Base-by-base conservation (phyloP, 2,888 invertebrate genomes). In the Agelastica alni region DNA sequence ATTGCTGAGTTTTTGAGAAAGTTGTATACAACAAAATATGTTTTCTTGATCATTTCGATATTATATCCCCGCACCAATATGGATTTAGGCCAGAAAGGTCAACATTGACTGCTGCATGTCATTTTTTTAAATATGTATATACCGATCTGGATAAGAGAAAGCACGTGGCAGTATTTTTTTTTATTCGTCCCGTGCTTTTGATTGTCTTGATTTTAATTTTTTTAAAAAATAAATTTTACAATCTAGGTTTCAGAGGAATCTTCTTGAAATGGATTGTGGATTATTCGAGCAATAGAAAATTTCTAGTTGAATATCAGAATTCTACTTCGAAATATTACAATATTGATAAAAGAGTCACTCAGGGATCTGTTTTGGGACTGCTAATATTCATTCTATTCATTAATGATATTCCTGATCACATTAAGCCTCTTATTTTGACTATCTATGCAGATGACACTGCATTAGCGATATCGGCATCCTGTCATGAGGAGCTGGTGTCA, bases 221-320 rank as follows among this genome's bases (percentile, higher is more conserved):
- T 31, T 52, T 31, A 31, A 52, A n/a, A 37, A 31, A 26, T 22
- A 46, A 45, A 46, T 41, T 39, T n/a, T 46, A 39, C 14, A 52
- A 32, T 20, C 20, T 47, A 22, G 47, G 53, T 12, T 42, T 53
- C 31, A 48, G 47, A 18, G 47, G 34, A 14, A 26, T 32, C 95
- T 1, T 96, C 96, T 41, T 48, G 20, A 16, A 51, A 22, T 45
- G 45, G 41, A 31, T 16, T 6, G 44, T 7, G 4, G 17, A 39
- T n/a, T 39, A 20, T 20, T 22, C 18, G 12, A 39, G 39, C 17
- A 16, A 20, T 13, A 37, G 37, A 37, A 13, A 37, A 18, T 14
- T 4, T n/a, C 5, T 4, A 16, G 36, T 36, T 22, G 4, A 4
- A 5, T 22, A 22, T 22, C 22, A 22, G 22, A 22, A 22, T 22